A percentile compares a stretch with the other conserved stretches of the same genome.
Conservation (phyloP, 2,113 vertebrate species). For the Pagrus major region DNA sequence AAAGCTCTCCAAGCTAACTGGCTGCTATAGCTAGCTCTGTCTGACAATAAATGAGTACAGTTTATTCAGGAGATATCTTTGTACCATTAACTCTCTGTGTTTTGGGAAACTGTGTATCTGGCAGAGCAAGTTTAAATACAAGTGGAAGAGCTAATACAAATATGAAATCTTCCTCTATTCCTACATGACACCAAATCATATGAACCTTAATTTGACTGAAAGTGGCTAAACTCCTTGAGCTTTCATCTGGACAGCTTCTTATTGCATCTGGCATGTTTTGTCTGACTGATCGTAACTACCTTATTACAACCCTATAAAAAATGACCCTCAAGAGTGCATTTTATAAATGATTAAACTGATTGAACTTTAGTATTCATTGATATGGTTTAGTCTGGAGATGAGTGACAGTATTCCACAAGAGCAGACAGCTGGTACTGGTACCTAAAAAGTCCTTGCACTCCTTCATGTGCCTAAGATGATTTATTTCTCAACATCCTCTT, state of each 20-base stretch:
- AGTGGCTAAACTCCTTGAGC: no score
- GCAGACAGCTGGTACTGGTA: conserved; percentile 9
- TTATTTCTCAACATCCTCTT: background rate
- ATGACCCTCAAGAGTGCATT: conserved; percentile 4
- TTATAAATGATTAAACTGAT: background rate
- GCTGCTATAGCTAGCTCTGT: background rate
- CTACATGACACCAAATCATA: no score
- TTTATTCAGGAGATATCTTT: background rate
- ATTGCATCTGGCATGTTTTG: background rate
- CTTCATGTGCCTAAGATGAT: background rate
- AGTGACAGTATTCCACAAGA: background rate
- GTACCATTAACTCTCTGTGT: background rate
- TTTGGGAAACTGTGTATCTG: background rate
- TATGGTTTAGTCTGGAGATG: background rate
- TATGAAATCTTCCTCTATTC: background rate
- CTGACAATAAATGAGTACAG: background rate
- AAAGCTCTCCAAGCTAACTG: background rate
- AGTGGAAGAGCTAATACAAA: background rate
- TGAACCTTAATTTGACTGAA: no score
- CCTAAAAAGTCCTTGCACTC: no score
- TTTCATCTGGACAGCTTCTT: background rate
- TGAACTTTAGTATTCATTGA: background rate
- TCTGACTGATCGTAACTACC: background rate
- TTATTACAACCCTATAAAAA: background rate
- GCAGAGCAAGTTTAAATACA: background rate